phyloP scores from a whole-genome alignment of 2,113 vertebrate species.

The Calyptomena viridis region DNA sequence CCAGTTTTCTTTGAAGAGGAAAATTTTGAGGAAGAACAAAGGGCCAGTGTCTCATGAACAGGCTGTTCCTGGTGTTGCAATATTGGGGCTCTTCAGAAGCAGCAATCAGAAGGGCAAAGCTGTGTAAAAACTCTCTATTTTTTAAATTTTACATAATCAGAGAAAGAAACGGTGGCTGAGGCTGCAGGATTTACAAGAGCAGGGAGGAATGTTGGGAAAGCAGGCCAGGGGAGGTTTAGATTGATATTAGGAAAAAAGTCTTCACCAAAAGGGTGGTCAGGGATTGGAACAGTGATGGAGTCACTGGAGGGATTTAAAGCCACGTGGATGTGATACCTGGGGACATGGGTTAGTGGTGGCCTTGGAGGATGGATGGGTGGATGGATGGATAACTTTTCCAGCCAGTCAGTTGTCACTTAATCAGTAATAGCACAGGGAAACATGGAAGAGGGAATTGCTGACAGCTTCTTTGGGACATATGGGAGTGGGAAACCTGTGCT shows the following conservation, averaged over 20 bases:
- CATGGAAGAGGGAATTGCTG: background rate
- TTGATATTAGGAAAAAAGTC: background rate
- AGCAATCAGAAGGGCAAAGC: background rate
- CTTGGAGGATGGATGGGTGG: background rate
- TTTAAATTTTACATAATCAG: background rate
- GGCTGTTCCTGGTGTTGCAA: background rate
- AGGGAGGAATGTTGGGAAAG: background rate
- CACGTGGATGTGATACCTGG: background rate
- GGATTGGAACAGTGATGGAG: background rate
- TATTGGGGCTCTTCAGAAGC: background rate
- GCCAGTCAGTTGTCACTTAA: background rate
- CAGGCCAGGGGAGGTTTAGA: background rate
- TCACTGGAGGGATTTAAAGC: background rate
- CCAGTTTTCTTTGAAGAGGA: no score
- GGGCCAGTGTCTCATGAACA: background rate
- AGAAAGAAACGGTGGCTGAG: background rate
- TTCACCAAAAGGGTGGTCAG: background rate
- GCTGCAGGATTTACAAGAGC: background rate
- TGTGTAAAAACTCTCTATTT: background rate
- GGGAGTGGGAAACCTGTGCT: background rate
- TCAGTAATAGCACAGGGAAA: background rate
- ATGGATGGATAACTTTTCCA: background rate
- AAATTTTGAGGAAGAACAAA: background rate
- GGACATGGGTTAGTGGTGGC: no score
- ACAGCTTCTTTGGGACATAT: background rate